Percentiles rank a stretch among this genome's conserved stretches.
Evolutionary conservation across 2,113 vertebrate species (phyloP).

Genomic region (Enhydra lutris): DNA sequence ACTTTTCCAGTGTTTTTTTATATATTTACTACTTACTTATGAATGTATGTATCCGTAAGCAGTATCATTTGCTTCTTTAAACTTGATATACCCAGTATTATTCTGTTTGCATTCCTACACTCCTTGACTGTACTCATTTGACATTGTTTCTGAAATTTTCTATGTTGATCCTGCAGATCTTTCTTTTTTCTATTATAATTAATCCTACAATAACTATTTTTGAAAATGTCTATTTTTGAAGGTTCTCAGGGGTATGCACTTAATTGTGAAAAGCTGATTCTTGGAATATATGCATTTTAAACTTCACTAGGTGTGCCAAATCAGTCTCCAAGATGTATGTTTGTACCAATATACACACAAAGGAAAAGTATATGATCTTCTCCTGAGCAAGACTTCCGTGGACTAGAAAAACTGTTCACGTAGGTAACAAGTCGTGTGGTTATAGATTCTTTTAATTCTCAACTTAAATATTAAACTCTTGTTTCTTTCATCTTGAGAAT

Average conservation of each 20-base stretch:
- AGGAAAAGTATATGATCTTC: background rate
- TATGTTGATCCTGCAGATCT: background rate
- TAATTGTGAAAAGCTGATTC: background rate
- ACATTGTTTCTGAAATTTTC: background rate
- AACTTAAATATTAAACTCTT: background rate
- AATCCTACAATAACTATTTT: background rate
- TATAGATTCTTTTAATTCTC: background rate
- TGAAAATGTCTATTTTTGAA: background rate
- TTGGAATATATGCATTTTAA: background rate
- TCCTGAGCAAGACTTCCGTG: background rate
- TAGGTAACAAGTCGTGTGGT: background rate
- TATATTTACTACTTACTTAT: background rate
- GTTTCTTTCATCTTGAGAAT: background rate
- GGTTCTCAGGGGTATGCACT: background rate
- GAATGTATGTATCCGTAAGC: background rate
- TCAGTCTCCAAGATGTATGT: background rate
- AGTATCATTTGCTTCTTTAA: slow-evolving; percentile 24
- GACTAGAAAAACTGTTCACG: background rate
- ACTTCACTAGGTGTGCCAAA: background rate
- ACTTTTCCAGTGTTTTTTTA: background rate
- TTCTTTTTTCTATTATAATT: background rate
- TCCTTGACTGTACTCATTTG: background rate
- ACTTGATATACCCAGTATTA: background rate
- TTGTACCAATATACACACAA: background rate
- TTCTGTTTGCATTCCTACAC: background rate